Evolutionary conservation across 2,888 invertebrate species (phyloP), one percentile per base, ranked within the genome.

Genomic region (Orthosia incerta): DNA sequence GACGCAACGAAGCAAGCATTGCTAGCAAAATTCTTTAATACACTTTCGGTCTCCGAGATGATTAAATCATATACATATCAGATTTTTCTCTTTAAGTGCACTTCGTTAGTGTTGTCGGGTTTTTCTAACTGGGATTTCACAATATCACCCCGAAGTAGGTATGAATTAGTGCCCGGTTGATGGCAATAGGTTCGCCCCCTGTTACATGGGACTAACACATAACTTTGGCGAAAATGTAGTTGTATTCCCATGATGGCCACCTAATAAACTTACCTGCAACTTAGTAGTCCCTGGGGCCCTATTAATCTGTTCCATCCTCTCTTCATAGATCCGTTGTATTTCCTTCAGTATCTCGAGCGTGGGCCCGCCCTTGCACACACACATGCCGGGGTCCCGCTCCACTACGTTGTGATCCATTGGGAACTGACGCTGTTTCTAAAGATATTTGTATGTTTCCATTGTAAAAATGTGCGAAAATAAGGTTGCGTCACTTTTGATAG

Each of bases 291-390:
- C 93, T 0, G 95, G 96, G 16, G 93, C 89, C 45, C 89, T 88
- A 70, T 97, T 97, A 59, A 98, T 95, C 65, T 96, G 93, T 51
- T 95, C 93, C 91, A 98, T 94, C 76, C 97, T 96, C 55, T 96
- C 94, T 82, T 97, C 97, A 88, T 97, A 98, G 0, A 97, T 94
- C 69, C 93, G 91, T 88, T 97, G 97, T 80, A 98, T 97, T 74
- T 97, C 97, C 62, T 94, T 92, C 67, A 97, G 94, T 81, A 97
- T 96, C 61, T 90, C 93, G 69, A 97, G 93, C 39, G 95, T 85
- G 5, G 90, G 87, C 3, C 89, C 91, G 3, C 87, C 89, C 67
- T 80, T 85, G 71, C 93, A 92, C 64, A 79, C 89, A 73, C 93
- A 93, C 74, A 76, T 48, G 5, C 83, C 91, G 0, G 84, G 71